Conservation (phyloP, 2,797 vertebrate genomes). For the Sebastiscus tertius region DNA sequence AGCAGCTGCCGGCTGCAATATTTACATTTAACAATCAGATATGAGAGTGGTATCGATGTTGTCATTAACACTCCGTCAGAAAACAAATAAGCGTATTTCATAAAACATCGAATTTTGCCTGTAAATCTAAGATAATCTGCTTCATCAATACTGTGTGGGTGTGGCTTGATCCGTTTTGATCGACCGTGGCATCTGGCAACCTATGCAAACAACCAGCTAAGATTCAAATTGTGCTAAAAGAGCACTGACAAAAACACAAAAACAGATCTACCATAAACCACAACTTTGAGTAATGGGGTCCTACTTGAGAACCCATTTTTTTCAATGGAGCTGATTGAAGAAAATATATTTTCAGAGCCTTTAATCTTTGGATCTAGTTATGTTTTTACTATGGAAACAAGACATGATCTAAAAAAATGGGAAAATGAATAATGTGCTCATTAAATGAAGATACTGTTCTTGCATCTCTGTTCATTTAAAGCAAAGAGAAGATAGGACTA, state of each 20-base stretch:
- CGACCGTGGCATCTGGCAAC: background rate
- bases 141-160: background rate
- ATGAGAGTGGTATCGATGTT: background rate
- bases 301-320: background rate
- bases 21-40: background rate
- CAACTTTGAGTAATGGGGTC: background rate
- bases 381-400: background rate
- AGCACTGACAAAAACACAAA: background rate
- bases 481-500: slow-evolving; percentile 12
- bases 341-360: background rate
- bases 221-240: background rate
- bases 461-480: slow-evolving; percentile 17
- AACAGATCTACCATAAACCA: background rate
- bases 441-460: slow-evolving; percentile 8
- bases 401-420: background rate
- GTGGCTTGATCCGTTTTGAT: background rate
- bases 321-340: background rate
- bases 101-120: background rate
- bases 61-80: background rate
- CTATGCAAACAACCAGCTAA: background rate
- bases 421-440: slow-evolving; percentile 18
- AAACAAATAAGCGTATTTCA: background rate
- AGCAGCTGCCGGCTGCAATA: background rate
- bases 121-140: background rate
- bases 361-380: background rate